Percentiles rank a stretch among this genome's conserved stretches.
phyloP scores from a whole-genome alignment of 2,113 vertebrate species.

The Crotalus horridus region DNA sequence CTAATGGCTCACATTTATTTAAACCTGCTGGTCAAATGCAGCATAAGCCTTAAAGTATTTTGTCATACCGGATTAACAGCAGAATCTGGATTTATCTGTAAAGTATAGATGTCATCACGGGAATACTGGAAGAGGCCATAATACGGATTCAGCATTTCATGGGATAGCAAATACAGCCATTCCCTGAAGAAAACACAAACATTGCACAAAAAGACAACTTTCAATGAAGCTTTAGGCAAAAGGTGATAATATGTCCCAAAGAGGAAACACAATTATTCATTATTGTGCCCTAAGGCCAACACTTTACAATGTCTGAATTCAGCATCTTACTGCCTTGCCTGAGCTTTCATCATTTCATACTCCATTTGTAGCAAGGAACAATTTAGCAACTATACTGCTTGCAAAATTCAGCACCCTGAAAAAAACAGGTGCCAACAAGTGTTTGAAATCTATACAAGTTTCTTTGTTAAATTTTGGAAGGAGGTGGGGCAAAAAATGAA shows the following conservation, averaged over 20 bases:
- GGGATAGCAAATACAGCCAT: slow-evolving; percentile 96
- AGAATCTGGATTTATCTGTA: slow-evolving; percentile 98
- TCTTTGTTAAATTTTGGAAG: neutral
- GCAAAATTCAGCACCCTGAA: neutral
- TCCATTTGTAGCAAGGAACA: neutral
- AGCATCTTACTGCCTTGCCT: neutral
- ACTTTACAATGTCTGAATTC: neutral
- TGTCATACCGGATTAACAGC: slow-evolving; percentile 91
- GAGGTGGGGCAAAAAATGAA: neutral
- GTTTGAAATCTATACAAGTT: neutral
- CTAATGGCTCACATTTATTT: neutral
- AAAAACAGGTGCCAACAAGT: neutral
- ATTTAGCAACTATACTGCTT: neutral
- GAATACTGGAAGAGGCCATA: slow-evolving; percentile 99
- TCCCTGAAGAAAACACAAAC: slow-evolving; percentile 72
- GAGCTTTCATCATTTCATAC: neutral
- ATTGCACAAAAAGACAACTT: neutral
- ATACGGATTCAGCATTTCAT: slow-evolving; percentile 99
- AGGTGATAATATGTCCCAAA: neutral
- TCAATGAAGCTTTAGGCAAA: neutral
- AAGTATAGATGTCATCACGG: slow-evolving; percentile 95
- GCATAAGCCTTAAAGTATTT: neutral
- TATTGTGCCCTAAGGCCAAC: neutral
- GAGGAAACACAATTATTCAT: neutral
- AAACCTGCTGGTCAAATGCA: neutral